These are phyloP conservation scores for Jaculus jaculus DNA, from an alignment of 2,113 vertebrate species.

Conservation along the genomic window DNA sequence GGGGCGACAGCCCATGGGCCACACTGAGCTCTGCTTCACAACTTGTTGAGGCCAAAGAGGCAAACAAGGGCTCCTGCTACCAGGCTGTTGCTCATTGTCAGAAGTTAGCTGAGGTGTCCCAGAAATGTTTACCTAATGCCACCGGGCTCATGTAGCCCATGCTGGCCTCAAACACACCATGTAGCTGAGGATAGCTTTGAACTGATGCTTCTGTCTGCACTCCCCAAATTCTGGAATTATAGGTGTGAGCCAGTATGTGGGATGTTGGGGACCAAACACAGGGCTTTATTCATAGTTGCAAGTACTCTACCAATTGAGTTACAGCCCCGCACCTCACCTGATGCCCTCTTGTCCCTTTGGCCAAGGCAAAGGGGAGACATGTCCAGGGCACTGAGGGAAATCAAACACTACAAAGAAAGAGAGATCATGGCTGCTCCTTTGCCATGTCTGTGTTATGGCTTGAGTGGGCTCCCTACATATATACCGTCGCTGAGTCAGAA, in stretches of 20 bases:
- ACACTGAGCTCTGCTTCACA: background rate
- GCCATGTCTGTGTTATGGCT: background rate
- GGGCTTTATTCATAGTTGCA: background rate
- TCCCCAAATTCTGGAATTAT: background rate
- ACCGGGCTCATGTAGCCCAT: background rate
- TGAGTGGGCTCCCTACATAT: background rate
- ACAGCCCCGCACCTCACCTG: too few relatives aligned
- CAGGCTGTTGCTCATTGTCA: background rate
- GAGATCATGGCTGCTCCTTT: background rate
- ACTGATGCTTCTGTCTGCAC: background rate
- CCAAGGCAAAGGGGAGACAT: background rate
- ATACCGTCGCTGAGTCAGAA: background rate
- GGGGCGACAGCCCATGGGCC: fast-evolving
- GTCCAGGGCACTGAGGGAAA: background rate
- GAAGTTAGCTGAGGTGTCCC: background rate
- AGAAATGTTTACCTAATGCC: background rate
- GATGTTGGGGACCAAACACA: background rate
- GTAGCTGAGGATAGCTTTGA: background rate
- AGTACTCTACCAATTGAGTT: background rate
- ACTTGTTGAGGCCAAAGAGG: background rate
- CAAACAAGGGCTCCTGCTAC: background rate
- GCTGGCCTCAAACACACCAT: background rate
- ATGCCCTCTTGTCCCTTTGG: background rate
- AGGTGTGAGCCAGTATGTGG: background rate
- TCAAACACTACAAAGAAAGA: background rate